Evolutionary conservation across 2,797 vertebrate species (phyloP).

Genomic region (Euthynnus affinis): DNA sequence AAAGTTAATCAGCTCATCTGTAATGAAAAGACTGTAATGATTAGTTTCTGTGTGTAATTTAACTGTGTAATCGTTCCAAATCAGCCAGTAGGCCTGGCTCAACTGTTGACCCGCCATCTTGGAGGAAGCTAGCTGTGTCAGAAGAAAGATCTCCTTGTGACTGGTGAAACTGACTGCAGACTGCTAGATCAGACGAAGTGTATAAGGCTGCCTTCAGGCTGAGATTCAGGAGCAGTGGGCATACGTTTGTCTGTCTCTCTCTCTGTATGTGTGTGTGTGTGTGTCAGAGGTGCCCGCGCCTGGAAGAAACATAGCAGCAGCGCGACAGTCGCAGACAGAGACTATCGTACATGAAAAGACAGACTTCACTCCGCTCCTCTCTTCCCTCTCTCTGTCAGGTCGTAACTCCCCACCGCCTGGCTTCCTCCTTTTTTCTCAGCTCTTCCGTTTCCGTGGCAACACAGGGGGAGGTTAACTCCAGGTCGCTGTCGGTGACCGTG

Average conservation of each 20-base stretch:
- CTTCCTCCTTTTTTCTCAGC: conserved; percentile 82
- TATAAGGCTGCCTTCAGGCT: conserved; percentile 44
- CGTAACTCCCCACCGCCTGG: conserved; percentile 76
- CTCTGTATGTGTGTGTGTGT: too few relatives aligned
- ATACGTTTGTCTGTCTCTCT: background rate
- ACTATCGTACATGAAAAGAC: conserved; percentile 61
- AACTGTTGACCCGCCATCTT: conserved; percentile 37
- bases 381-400: conserved; percentile 62
- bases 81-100: conserved; percentile 7
- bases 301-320: conserved; percentile 54
- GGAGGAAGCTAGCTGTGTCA: conserved; percentile 59
- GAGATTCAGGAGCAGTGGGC: conserved; percentile 25
- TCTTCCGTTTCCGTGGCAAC: conserved; percentile 81
- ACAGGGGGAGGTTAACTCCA: conserved; percentile 79
- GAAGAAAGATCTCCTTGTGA: conserved; percentile 67
- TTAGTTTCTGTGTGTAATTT: background rate
- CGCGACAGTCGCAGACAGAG: conserved; percentile 47
- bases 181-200: conserved; percentile 49
- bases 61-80: conserved; percentile 19
- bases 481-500: conserved; percentile 78
- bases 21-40: background rate
- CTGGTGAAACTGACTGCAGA: conserved; percentile 44
- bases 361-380: conserved; percentile 47
- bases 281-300: conserved; percentile 24
- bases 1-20: background rate